These are phyloP conservation scores for Pyrgus malvae DNA, from an alignment of 2,888 invertebrate species.

Conservation along the genomic window DNA sequence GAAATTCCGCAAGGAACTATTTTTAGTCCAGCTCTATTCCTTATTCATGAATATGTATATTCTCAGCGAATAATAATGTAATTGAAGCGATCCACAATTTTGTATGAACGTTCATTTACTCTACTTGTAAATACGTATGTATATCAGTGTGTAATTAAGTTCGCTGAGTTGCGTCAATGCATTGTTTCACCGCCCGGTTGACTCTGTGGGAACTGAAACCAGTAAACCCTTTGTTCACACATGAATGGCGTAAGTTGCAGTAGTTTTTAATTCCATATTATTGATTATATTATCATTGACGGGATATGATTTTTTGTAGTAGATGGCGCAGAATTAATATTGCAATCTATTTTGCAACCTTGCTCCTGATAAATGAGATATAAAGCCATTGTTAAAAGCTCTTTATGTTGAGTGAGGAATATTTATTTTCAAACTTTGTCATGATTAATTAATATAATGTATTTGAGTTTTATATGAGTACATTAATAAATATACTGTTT, in stretches of 20 bases:
- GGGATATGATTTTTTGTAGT: constrained; percentile 3
- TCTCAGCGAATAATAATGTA: neutral
- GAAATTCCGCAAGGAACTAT: neutral
- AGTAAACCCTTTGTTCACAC: constrained; percentile 8
- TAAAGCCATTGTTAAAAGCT: neutral
- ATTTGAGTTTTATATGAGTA: no score
- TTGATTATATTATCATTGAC: constrained; percentile 9
- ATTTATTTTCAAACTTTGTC: no score
- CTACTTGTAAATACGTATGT: constrained; percentile 7
- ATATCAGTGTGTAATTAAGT: constrained; percentile 12
- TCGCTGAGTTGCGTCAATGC: constrained; percentile 20
- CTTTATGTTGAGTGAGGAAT: no score
- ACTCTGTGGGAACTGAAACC: constrained; percentile 6
- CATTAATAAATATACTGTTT: no score
- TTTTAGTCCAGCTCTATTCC: neutral
- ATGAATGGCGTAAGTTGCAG: neutral
- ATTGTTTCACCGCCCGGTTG: constrained; percentile 10
- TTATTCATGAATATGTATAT: neutral
- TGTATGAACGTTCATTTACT: constrained; percentile 5
- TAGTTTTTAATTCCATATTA: constrained; percentile 1
- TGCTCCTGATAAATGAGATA: neutral
- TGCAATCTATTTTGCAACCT: neutral
- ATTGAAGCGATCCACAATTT: constrained; percentile 5
- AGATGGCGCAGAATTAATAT: neutral
- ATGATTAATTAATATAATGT: no score